Base-by-base conservation (phyloP, 2,888 invertebrate genomes). In the Drosophila bunnanda region DNA sequence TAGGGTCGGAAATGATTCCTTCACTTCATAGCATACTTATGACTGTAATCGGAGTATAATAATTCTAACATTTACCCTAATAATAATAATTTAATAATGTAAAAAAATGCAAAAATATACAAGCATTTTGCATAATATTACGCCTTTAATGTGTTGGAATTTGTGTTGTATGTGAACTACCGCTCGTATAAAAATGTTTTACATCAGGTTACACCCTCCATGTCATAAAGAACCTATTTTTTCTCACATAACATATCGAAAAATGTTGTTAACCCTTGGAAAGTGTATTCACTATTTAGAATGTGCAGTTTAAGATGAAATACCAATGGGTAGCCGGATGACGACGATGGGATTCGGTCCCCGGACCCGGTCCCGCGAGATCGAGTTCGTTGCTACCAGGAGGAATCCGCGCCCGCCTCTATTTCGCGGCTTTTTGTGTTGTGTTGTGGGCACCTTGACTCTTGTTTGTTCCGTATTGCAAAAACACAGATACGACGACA, bases 391-490 rank as follows among this genome's bases (percentile, higher is more conserved):
- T 78, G 79, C 67, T 71, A 67, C 43, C 65, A 52, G 34, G 44
- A 60, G 56, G 64, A 66, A 54, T 54, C 61, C 53, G 64, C 50
- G 50, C 15, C 50, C 52, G 64, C 41, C 58, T 65, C 64, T 66
- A 76, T 70, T 68, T 61, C 65, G 57, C 74, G 53, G 55, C 53
- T 48, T 72, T 30, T 54, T 46, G 54, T 57, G 28, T 46, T 25
- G 44, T 46, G 2, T 28, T 30, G 46, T 46, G 46, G 70, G 56
- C 80, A 75, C 89, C 89, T 89, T 89, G 85, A 84, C 89, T 83
- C 71, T 87, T 77, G 72, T 66, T 61, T 78, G 79, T 89, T 89
- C 82, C 84, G 82, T 81, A 77, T 89, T 79, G 81, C 78, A 75
- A 67, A 38, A 38, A 62, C 50, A 52, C 36, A 25, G 54, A 50